A percentile compares a stretch with the other conserved stretches of the same genome.
These are phyloP conservation scores for Orestias chungarensis DNA, from an alignment of 2,797 vertebrate genomes.

Conservation along the genomic window DNA sequence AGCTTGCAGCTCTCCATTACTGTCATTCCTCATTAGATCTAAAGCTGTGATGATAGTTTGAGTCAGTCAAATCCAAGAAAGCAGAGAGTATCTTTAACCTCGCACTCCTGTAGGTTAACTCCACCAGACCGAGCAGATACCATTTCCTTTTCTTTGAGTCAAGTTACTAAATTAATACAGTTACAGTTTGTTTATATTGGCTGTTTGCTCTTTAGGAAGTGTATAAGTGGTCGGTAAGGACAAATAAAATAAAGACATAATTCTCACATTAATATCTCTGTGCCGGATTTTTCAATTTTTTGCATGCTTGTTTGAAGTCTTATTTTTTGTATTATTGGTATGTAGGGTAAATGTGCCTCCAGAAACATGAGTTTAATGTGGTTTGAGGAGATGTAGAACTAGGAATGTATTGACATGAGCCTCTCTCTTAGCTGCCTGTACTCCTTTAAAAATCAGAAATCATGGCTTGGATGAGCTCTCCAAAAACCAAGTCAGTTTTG, in stretches of 20 bases:
- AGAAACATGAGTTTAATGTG: not conserved
- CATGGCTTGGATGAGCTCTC: not conserved
- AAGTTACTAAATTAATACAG: conserved; percentile 41
- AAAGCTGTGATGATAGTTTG: conserved; percentile 45
- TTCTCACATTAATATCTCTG: not conserved
- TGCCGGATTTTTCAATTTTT: not conserved
- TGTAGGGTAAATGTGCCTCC: not conserved
- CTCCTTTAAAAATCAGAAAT: not conserved
- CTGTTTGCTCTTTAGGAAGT: conserved; percentile 19
- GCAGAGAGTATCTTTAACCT: conserved; percentile 65
- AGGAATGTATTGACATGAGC: not conserved
- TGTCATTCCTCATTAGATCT: conserved; percentile 62
- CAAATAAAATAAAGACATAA: not conserved
- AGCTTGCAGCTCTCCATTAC: conserved; percentile 46
- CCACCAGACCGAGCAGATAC: conserved; percentile 18
- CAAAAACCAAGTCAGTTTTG: too few species aligned
- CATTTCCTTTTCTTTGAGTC: conserved; percentile 15
- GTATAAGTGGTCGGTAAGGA: not conserved
- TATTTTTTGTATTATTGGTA: not conserved
- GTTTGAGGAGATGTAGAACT: not conserved
- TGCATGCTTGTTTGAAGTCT: not conserved
- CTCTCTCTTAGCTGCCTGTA: not conserved
- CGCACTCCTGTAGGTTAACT: conserved; percentile 43
- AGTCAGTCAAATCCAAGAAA: conserved; percentile 52
- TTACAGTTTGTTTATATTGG: too few species aligned